Percentiles rank a stretch among this genome's conserved stretches.
Evolutionary conservation across 2,113 vertebrate species (phyloP).

Genomic region (Eulemur rufifrons): DNA sequence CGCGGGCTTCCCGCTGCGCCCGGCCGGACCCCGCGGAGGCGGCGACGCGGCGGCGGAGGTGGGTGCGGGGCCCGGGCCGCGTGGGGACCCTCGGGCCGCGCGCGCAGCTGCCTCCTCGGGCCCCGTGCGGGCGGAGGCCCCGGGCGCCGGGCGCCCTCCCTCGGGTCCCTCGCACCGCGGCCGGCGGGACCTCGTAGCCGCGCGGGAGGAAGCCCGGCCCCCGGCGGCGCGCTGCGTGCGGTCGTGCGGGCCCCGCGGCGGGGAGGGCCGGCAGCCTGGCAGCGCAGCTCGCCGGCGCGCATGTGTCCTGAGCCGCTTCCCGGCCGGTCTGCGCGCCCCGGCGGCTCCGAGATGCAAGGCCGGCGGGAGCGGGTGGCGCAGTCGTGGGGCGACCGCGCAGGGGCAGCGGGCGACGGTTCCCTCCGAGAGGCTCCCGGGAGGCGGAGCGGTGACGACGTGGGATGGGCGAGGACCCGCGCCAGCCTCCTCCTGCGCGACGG

Average conservation of each 20-base stretch:
- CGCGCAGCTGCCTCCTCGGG: not conserved
- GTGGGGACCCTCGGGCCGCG: not conserved
- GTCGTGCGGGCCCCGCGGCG: not conserved
- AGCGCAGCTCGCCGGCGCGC: not conserved
- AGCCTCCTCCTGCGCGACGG: fast-evolving
- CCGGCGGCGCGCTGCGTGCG: not conserved
- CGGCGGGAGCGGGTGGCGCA: not conserved
- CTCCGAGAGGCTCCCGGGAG: fast-evolving
- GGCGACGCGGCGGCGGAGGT: not conserved
- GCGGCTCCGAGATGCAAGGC: constrained; percentile 62
- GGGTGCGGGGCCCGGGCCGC: not conserved
- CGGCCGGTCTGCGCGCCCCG: not conserved
- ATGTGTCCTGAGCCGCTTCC: constrained; percentile 4
- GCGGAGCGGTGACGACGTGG: not conserved
- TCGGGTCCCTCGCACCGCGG: not conserved
- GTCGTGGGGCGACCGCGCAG: not conserved
- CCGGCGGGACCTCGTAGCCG: not conserved
- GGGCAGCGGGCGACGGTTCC: not conserved
- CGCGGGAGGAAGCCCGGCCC: not conserved
- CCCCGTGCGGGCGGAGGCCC: not conserved
- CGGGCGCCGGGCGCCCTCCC: not conserved
- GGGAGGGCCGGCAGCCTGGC: not conserved
- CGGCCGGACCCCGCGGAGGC: fast-evolving
- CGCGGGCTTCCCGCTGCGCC: fast-evolving
- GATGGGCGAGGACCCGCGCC: not conserved